Conservation (phyloP, 2,888 invertebrate species). For the Calliopum simillimum region DNA sequence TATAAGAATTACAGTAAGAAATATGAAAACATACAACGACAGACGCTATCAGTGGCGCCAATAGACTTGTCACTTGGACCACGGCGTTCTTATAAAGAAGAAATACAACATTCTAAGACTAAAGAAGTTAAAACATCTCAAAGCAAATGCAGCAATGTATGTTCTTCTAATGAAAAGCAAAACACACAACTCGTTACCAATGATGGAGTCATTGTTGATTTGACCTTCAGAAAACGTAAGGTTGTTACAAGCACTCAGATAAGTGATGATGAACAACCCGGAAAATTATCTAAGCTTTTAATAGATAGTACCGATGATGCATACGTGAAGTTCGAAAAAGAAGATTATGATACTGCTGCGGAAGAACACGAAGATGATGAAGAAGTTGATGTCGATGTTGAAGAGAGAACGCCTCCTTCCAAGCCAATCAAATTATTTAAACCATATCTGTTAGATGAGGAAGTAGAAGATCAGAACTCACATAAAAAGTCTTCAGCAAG, state of each 20-base stretch:
- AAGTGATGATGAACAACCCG: conserved; percentile 44
- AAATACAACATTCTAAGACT: conserved; percentile 2
- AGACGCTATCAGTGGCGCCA: conserved; percentile 49
- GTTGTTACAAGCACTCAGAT: conserved; percentile 39
- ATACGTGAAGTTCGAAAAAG: conserved; percentile 37
- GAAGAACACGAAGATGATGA: conserved; percentile 49
- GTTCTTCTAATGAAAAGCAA: background rate
- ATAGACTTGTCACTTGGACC: conserved; percentile 64
- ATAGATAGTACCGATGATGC: conserved; percentile 27
- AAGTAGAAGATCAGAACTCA: conserved; percentile 66
- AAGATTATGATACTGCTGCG: conserved; percentile 45
- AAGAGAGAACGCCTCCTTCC: conserved; percentile 51
- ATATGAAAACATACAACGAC: conserved; percentile 22
- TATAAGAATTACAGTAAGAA: conserved; percentile 30
- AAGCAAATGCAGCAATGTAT: conserved; percentile 27
- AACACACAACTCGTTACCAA: conserved; percentile 23
- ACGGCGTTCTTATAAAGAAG: conserved; percentile 45
- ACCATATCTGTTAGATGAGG: conserved; percentile 79
- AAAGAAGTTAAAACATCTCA: conserved; percentile 19
- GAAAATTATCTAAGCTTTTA: conserved; percentile 57
- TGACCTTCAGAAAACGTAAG: conserved; percentile 62
- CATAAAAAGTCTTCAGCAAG: background rate
- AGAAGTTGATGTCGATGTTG: conserved; percentile 47
- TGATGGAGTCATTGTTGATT: conserved; percentile 54
- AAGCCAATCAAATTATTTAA: conserved; percentile 80